Percentiles rank a stretch among this genome's conserved stretches.
phyloP scores from a whole-genome alignment of 2,888 invertebrate species.

The Poecilobothrus nobilitatus region DNA sequence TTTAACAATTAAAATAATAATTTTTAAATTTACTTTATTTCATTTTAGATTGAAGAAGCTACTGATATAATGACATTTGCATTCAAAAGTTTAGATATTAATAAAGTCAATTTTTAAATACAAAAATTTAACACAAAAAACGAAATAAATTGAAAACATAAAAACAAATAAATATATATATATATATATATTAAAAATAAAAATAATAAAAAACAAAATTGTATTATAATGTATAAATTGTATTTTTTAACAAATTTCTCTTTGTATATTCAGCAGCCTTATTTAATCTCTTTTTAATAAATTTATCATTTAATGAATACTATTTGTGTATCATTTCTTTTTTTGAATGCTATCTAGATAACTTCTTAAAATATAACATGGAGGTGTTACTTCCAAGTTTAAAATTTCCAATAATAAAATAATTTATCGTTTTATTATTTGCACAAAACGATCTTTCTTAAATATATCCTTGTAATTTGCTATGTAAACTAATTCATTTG shows the following conservation, averaged over 20 bases:
- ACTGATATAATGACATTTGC: conserved; percentile 67
- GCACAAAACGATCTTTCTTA: conserved; percentile 51
- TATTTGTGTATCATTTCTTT: too few relatives aligned
- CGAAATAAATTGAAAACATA: neutral
- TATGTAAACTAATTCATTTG: conserved; percentile 39
- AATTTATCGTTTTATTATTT: conserved; percentile 44
- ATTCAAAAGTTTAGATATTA: conserved; percentile 37
- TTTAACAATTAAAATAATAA: too few relatives aligned
- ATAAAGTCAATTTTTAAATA: conserved; percentile 34
- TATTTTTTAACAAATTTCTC: neutral
- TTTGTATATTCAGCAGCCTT: neutral
- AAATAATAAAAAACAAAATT: neutral
- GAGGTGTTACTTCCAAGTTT: too few relatives aligned
- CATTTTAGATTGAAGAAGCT: conserved; percentile 80
- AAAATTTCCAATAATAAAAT: too few relatives aligned
- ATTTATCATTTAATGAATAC: too few relatives aligned
- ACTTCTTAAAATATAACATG: too few relatives aligned
- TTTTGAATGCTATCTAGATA: too few relatives aligned
- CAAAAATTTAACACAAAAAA: too few relatives aligned
- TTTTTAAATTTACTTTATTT: neutral
- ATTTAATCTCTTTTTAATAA: neutral
- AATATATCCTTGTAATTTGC: conserved; percentile 48
- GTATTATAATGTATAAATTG: neutral
- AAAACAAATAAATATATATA: too few relatives aligned
- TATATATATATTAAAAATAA: too few relatives aligned